Evolutionary conservation across 1,140 invertebrate genomes (phyloP), one percentile per base, ranked within the genome.

Genomic region (Drosophila quadrilineata): DNA sequence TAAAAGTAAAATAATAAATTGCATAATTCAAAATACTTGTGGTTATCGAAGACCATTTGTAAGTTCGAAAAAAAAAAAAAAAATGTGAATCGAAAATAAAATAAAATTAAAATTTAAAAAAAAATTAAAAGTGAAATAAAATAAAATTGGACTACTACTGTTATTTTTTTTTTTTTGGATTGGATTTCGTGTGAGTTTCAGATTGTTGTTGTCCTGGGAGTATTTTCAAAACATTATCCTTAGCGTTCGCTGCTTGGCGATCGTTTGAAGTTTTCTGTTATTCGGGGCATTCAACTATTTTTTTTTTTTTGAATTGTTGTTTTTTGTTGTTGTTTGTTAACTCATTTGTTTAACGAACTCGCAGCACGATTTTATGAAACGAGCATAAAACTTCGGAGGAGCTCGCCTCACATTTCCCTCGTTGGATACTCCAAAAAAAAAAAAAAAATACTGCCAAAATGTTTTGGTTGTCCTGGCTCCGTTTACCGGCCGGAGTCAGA

Each of bases 381-480:
- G 75, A 74, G 85, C 85, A 88, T 88, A 88, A 88, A 88, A 88
- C 66, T 74, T 76, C 79, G 85, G 75, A 72, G 73, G 85, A 88
- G 76, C 76, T 72, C 85, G 53, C 45, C 52, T 56, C 59, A 64
- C 70, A 33, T 40, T 12, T 41, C 31, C n/a, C 35, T 19, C 24
- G 22, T n/a, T n/a, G n/a, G n/a, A n/a, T n/a, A n/a, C n/a, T n/a
- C n/a, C n/a, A n/a, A n/a, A n/a, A n/a, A n/a, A n/a, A n/a, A n/a
- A n/a, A n/a, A n/a, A n/a, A n/a, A n/a, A n/a, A n/a, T n/a, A n/a
- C n/a, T n/a, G n/a, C n/a, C n/a, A n/a, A n/a, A n/a, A n/a, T n/a
- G n/a, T n/a, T n/a, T n/a, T n/a, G n/a, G n/a, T 6, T 5, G 19
- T 31, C 19, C 31, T 5, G 3, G 2, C 35, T 41, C 70, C 73